phyloP scores from a whole-genome alignment of 2,888 invertebrate genomes.

The Lapara coniferarum region DNA sequence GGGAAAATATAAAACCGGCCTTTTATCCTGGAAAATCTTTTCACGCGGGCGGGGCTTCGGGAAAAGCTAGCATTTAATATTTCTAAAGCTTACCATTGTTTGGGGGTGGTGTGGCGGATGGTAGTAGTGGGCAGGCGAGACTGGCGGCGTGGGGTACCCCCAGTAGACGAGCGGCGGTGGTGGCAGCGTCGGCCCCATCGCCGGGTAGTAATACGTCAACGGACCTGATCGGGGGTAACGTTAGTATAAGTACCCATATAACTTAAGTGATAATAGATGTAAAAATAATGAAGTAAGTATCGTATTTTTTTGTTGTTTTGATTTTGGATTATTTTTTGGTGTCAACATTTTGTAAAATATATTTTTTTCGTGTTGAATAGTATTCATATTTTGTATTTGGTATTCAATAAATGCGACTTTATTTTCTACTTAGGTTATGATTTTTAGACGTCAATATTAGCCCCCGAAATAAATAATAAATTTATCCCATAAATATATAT shows the following conservation, averaged over 20 bases:
- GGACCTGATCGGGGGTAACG: constrained; percentile 61
- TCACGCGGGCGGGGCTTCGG: too few relatives aligned
- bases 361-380: not conserved
- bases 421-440: too few relatives aligned
- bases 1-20: too few relatives aligned
- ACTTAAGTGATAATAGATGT: not conserved
- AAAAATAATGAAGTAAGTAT: not conserved
- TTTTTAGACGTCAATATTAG: too few relatives aligned
- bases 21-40: too few relatives aligned
- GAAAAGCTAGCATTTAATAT: too few relatives aligned
- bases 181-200: constrained; percentile 83
- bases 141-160: constrained; percentile 97
- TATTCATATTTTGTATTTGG: not conserved
- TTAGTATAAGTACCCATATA: not conserved
- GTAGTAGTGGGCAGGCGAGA: constrained; percentile 95
- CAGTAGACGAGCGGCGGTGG: constrained; percentile 92
- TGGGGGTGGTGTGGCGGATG: constrained; percentile 84
- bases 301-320: too few relatives aligned
- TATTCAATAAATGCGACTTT: not conserved
- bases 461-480: not conserved
- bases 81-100: constrained; percentile 63
- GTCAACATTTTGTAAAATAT: not conserved
- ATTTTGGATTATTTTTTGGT: too few relatives aligned
- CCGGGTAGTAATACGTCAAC: constrained; percentile 81
- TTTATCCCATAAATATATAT: not conserved